A percentile compares a stretch with the other conserved stretches of the same genome.
phyloP scores from a whole-genome alignment of 2,113 vertebrate species.

The Stomatorhinus ivindoensis region DNA sequence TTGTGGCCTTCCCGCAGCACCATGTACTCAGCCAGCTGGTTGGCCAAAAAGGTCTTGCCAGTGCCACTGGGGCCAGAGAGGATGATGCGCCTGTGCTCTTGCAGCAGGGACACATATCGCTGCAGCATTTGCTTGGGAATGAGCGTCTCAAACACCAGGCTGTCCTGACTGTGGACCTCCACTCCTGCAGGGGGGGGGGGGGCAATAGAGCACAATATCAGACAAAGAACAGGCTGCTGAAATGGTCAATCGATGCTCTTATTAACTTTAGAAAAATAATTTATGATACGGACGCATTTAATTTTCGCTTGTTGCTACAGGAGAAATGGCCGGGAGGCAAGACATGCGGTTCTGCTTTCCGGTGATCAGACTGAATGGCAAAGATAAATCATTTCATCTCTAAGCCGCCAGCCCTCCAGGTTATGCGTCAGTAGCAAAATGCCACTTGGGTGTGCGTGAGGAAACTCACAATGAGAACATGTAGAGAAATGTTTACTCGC shows the following conservation, averaged over 20 bases:
- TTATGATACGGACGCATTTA: background rate
- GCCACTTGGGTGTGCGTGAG: background rate
- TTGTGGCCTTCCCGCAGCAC: constrained; percentile 75
- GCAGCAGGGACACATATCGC: constrained; percentile 83
- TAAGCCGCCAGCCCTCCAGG: background rate
- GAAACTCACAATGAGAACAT: background rate
- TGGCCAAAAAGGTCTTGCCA: constrained; percentile 88
- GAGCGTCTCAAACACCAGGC: constrained; percentile 84
- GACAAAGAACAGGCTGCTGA: background rate
- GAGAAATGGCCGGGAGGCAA: background rate
- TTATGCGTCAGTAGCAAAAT: background rate
- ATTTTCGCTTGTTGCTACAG: background rate
- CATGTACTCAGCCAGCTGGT: constrained; percentile 77
- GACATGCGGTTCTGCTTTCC: background rate
- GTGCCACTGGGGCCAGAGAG: constrained; percentile 91
- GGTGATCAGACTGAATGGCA: background rate
- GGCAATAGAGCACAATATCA: constrained; percentile 13
- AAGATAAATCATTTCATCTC: background rate
- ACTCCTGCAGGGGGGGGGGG: constrained; percentile 56
- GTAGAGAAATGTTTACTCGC: background rate
- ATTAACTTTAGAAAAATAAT: background rate
- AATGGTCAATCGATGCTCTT: background rate
- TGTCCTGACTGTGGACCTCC: constrained; percentile 73
- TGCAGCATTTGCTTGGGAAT: constrained; percentile 91
- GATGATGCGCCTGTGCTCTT: constrained; percentile 85